Evolutionary conservation across 1,140 invertebrate species (phyloP).

Genomic region (Pseudoatta argentina): DNA sequence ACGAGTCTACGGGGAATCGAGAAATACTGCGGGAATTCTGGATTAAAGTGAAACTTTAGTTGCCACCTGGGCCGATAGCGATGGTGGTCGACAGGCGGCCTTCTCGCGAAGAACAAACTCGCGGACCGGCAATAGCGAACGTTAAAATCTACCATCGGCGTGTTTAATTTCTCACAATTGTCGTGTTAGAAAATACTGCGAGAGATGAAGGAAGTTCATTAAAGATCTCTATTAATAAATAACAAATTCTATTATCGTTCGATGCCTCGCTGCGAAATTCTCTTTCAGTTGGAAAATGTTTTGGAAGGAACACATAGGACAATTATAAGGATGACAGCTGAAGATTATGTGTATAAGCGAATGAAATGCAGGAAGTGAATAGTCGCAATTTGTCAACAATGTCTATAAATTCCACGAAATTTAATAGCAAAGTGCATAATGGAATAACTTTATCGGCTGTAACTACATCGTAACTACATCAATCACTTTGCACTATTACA

Average conservation of each 20-base stretch:
- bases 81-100: slow-evolving; percentile 21
- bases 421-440: slow-evolving; percentile 41
- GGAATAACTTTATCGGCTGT: slow-evolving; percentile 52
- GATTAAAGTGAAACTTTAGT: slow-evolving; percentile 74
- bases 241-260: slow-evolving; percentile 15
- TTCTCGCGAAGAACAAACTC: slow-evolving; percentile 34
- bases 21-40: slow-evolving; percentile 69
- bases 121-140: background rate
- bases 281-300: background rate
- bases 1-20: slow-evolving; percentile 54
- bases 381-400: slow-evolving; percentile 9
- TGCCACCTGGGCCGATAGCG: slow-evolving; percentile 47
- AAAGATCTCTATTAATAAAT: slow-evolving; percentile 6
- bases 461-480: slow-evolving; percentile 48
- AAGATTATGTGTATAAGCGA: background rate
- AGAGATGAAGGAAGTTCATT: background rate
- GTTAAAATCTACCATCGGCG: background rate
- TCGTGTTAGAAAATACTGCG: background rate
- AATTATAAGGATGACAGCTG: background rate
- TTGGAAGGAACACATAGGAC: background rate
- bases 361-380: background rate
- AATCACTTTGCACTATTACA: slow-evolving; percentile 48
- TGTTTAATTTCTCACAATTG: slow-evolving; percentile 30
- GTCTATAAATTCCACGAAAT: slow-evolving; percentile 34
- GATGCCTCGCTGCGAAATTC: background rate